Evolutionary conservation across 2,113 vertebrate species (phyloP), one percentile per base, ranked within the genome.

Genomic region (Actenoides lindsayi): DNA sequence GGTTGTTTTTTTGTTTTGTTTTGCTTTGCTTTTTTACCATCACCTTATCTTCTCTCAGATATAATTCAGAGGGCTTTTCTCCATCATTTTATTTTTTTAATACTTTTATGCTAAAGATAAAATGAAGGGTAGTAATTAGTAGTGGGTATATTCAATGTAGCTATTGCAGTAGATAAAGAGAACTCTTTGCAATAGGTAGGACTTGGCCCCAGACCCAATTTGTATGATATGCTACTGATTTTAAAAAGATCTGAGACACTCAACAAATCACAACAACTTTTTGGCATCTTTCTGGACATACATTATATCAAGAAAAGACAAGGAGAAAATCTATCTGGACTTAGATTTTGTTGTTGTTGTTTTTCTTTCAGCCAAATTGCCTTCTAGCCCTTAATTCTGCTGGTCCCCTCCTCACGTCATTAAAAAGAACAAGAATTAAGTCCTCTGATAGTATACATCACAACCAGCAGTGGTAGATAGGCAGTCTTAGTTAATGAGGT

Each of bases 11-110:
- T 50, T 12, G 48, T 19, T 53, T 53, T 53, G 51, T 28, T 53
- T 53, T 54, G 4, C 1, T 87, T 76, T 31, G 27, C 15, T 30
- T 64, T 84, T 85, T 59, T 30, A 31, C 10, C 21, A 53, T 9
- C 70, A 53, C 4, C 7, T 64, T 69, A 67, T 44, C 2, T 59
- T 86, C 9, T 60, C 16, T 73, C 16, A 37, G 7, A 37, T 71
- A 28, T 30, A 48, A 76, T 73, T 64, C 53, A 71, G 11, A 70
- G 30, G 18, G 0, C 0, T 3, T 0, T 4, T 60, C 42, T 39
- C 1, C 4, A 3, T 1, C 7, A 14, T 51, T 65, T 80, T 16
- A 7, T 16, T 42, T 51, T 77, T 68, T 53, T 4, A 23, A 46
- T 65, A 19, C 3, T 78, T 90, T 37, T 48, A 63, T 48, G 4